Conservation (phyloP, 2,888 invertebrate species). For the Cryptops parisi region DNA sequence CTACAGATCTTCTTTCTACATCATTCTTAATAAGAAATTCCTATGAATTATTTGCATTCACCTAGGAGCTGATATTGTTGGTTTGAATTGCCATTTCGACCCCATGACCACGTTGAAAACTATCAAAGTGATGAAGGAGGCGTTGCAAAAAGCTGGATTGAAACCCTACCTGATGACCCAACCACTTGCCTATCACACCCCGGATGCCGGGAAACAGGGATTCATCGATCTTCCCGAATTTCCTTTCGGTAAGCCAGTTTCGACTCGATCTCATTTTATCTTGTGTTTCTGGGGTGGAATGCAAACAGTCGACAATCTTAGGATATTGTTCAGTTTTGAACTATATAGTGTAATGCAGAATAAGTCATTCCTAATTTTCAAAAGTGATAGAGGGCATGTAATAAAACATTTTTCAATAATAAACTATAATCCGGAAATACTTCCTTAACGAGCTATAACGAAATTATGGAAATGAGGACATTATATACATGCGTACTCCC, state of each 20-base stretch:
- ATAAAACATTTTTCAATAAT: too few relatives aligned
- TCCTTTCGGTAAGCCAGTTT: conserved; percentile 32
- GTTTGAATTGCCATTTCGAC: conserved; percentile 33
- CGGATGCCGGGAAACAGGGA: conserved; percentile 31
- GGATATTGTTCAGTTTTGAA: too few relatives aligned
- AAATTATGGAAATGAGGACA: too few relatives aligned
- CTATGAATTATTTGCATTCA: conserved; percentile 1
- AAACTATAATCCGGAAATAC: too few relatives aligned
- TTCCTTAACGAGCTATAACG: too few relatives aligned
- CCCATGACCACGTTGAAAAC: conserved; percentile 27
- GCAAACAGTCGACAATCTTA: too few relatives aligned
- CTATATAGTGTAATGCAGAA: too few relatives aligned
- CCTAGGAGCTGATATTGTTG: conserved; percentile 28
- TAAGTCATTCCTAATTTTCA: too few relatives aligned
- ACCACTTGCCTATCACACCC: conserved; percentile 29
- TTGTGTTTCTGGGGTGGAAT: too few relatives aligned
- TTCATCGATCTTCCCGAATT: conserved; percentile 35
- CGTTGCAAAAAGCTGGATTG: conserved; percentile 26
- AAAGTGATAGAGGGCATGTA: too few relatives aligned
- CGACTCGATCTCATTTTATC: too few relatives aligned
- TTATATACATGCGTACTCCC: too few relatives aligned
- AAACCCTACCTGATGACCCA: conserved; percentile 29
- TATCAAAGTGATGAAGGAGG: conserved; percentile 29
- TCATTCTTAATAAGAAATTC: not conserved
- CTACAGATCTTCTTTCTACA: not conserved